Percentiles rank a stretch among this genome's conserved stretches.
Evolutionary conservation across 2,797 vertebrate genomes (phyloP).

Genomic region (Gouania willdenowi): DNA sequence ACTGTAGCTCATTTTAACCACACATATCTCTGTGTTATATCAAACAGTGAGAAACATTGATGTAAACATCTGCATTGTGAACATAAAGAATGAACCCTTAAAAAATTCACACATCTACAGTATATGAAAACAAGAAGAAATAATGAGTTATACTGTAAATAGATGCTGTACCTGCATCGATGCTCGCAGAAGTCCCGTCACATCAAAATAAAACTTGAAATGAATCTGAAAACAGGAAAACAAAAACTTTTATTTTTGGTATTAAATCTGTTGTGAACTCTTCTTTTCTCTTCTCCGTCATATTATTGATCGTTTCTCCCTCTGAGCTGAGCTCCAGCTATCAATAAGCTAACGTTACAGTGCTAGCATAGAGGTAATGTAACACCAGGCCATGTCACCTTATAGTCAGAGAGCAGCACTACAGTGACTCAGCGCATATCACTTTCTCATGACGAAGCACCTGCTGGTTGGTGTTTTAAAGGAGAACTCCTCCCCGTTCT

Average conservation of each 20-base stretch:
- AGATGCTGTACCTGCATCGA: constrained; percentile 38
- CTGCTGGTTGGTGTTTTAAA: no score
- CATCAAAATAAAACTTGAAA: constrained; percentile 15
- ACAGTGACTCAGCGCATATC: constrained; percentile 33
- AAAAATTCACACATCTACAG: no score
- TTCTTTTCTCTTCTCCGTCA: background rate
- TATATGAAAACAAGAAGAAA: no score
- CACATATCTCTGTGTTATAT: constrained; percentile 47
- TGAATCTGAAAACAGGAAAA: background rate
- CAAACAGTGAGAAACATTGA: constrained; percentile 24
- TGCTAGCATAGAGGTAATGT: constrained; percentile 66
- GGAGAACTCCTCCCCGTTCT: no score
- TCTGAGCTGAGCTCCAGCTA: constrained; percentile 6
- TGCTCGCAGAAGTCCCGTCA: constrained; percentile 31
- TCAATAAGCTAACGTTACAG: constrained; percentile 44
- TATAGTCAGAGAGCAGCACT: constrained; percentile 26
- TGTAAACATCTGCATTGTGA: no score
- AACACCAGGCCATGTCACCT: constrained; percentile 44
- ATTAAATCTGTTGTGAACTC: no score
- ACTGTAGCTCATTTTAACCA: constrained; percentile 45
- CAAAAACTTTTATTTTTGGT: background rate
- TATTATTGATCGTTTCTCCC: constrained; percentile 4
- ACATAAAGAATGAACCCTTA: no score
- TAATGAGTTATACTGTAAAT: no score
- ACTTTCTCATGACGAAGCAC: constrained; percentile 53